phyloP scores from a whole-genome alignment of 2,797 vertebrate genomes.

The Kryptopterus vitreolus region DNA sequence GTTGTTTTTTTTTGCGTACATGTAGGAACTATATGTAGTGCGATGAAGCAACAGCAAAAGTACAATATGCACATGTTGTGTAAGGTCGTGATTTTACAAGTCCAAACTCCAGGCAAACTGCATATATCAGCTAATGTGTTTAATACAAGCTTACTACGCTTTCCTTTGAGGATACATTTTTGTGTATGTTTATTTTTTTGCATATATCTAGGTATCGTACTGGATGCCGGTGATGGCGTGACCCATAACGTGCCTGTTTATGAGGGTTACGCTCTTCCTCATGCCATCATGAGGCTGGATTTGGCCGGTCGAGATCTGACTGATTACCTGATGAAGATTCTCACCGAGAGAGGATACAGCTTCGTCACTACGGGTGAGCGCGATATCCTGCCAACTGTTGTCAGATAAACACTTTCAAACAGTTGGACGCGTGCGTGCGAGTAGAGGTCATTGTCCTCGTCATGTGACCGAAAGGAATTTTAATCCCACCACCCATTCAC shows the following conservation, averaged over 20 bases:
- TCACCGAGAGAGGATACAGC: constrained; percentile 75
- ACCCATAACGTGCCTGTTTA: constrained; percentile 77
- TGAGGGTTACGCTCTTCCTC: constrained; percentile 65
- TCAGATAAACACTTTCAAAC: neutral
- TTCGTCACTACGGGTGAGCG: constrained; percentile 63
- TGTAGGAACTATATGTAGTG: no score
- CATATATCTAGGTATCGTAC: constrained; percentile 60
- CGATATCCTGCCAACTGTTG: neutral
- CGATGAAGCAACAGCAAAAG: neutral
- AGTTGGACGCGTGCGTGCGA: neutral
- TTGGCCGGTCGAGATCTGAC: constrained; percentile 76
- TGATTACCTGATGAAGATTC: constrained; percentile 72
- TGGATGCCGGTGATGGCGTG: constrained; percentile 65
- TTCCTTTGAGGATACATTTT: no score
- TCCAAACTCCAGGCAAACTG: neutral
- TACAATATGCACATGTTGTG: neutral
- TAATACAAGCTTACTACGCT: neutral
- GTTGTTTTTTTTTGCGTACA: no score
- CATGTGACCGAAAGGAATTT: constrained; percentile 26
- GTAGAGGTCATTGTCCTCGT: constrained; percentile 7
- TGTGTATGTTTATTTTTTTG: neutral
- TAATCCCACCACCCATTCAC: neutral
- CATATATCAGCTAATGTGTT: neutral
- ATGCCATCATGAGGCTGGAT: constrained; percentile 76
- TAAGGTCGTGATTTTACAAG: no score